Evolutionary conservation across 2,797 vertebrate genomes (phyloP), one percentile per base, ranked within the genome.

Genomic region (Ceyx erithaca): DNA sequence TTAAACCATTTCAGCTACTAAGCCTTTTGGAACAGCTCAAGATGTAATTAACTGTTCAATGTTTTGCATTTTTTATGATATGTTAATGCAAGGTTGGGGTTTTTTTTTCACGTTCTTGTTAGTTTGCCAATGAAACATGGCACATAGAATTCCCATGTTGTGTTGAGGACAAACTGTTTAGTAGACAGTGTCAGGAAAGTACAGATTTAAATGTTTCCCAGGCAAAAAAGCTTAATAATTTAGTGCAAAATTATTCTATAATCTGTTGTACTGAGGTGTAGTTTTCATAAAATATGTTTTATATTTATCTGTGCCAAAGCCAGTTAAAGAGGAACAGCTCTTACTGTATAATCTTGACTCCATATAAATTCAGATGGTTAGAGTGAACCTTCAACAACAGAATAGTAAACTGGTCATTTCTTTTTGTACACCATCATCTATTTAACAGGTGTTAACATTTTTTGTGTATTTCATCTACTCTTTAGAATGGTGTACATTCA

Each of bases 21-120:
- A 87, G 45, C 11, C n/a, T 73, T 88, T 84, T 92, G 78, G 43
- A 94, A 59, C 20, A 88, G 73, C 28, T 85, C 0, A 0, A 76
- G 71, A 61, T 70, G 54, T 73, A 94, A 89, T 92, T 86, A 89
- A 86, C 21, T 14, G 64, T 73, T 90, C 78, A 45, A 51, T 40
- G 55, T 80, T 86, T 93, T 93, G 64, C 59, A 89, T 87, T 87
- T 89, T 94, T 92, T 70, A 87, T 91, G 68, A 37, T 72, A 82
- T 21, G 31, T 46, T 80, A 48, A 46, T 54, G 52, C 13, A 15
- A 15, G 20, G 25, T 11, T 40, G 37, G 14, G 7, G 31, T 4
- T 21, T 62, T 52, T 88, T 90, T 80, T 84, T 48, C 10, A 2
- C 62, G 48, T 78, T 76, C 93, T 84, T 41, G 30, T 68, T 91